These are phyloP conservation scores for Pantherophis alleghaniensis DNA, from an alignment of 2,797 vertebrate species.

Conservation along the genomic window DNA sequence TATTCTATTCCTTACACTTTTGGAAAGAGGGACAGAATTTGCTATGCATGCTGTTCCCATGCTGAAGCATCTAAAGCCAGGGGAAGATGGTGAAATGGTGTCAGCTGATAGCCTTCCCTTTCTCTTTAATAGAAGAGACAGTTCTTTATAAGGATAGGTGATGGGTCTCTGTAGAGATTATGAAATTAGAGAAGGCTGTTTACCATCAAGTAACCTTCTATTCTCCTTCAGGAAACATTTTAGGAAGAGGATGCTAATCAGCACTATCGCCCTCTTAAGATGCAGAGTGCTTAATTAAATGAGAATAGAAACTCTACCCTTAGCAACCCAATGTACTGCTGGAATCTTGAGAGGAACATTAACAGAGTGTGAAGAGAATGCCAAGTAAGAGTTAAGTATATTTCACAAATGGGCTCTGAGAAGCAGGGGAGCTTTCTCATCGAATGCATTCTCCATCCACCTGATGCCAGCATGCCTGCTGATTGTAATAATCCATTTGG, in stretches of 20 bases:
- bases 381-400: constrained; percentile 34
- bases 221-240: constrained; percentile 21
- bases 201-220: constrained; percentile 28
- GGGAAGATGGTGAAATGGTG: background rate
- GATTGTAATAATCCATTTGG: constrained; percentile 22
- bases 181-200: constrained; percentile 10
- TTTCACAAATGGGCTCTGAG: background rate
- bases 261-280: constrained; percentile 21
- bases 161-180: background rate
- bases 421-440: constrained; percentile 6
- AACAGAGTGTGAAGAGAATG: constrained; percentile 11
- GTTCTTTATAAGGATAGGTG: background rate
- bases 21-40: background rate
- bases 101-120: background rate
- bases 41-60: background rate
- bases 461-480: constrained; percentile 32
- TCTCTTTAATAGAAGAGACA: background rate
- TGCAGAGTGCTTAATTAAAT: constrained; percentile 26
- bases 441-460: constrained; percentile 5
- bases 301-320: background rate
- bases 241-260: constrained; percentile 21
- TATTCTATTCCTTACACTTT: background rate
- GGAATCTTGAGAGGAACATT: constrained; percentile 1
- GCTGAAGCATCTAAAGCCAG: background rate
- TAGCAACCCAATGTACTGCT: background rate